A percentile compares a stretch with the other conserved stretches of the same genome.
Evolutionary conservation across 2,113 vertebrate genomes (phyloP).

Genomic region (Lophura nycthemera): DNA sequence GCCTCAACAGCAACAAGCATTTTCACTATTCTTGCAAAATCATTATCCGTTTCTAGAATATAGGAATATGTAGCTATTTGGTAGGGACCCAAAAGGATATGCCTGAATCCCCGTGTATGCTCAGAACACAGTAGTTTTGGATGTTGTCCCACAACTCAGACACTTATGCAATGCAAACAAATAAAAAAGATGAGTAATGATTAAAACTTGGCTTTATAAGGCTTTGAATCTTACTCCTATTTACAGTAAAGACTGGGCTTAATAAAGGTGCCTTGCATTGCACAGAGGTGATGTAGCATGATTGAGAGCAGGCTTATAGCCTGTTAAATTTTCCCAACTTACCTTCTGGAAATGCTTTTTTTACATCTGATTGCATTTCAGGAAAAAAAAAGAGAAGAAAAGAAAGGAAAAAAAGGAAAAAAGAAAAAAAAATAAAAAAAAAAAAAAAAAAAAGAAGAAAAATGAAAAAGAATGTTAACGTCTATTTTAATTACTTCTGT

Average conservation of each 20-base stretch:
- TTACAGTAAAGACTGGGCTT: background rate
- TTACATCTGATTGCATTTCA: background rate
- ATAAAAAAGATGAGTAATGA: background rate
- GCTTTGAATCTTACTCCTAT: background rate
- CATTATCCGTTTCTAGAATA: background rate
- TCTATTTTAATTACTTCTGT: conserved; percentile 58
- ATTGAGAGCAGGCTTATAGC: background rate
- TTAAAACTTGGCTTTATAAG: conserved; percentile 6
- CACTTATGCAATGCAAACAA: background rate
- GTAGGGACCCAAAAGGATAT: background rate
- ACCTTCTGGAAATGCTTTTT: background rate
- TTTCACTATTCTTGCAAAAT: background rate
- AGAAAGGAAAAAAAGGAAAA: background rate
- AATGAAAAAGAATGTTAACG: conserved; percentile 30
- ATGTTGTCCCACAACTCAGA: background rate
- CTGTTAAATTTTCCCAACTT: background rate
- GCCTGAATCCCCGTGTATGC: background rate
- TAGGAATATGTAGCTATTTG: background rate
- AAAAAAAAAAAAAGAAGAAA: background rate
- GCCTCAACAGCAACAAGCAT: background rate
- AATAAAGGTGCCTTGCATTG: background rate
- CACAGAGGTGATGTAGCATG: background rate
- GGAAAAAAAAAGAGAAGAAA: background rate
- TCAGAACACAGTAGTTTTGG: background rate
- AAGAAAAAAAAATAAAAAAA: background rate